phyloP scores from a whole-genome alignment of 1,140 invertebrate species.

The Drosophila lowei region DNA sequence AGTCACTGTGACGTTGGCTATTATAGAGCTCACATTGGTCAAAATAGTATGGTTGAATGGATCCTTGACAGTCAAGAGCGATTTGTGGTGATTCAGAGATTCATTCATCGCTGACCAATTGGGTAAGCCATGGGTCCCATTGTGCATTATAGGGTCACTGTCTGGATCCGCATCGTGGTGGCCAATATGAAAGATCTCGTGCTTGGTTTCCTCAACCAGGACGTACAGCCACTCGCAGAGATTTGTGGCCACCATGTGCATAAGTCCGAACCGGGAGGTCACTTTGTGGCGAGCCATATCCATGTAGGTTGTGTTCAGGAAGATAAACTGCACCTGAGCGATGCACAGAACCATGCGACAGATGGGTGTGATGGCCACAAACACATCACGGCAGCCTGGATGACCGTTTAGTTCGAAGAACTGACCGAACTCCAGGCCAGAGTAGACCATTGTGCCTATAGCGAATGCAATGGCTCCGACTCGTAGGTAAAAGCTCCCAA shows the following conservation, averaged over 20 bases:
- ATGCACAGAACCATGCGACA: constrained; percentile 95
- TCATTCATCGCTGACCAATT: constrained; percentile 66
- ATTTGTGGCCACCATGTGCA: constrained; percentile 96
- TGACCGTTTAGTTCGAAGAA: constrained; percentile 90
- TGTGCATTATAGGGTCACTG: constrained; percentile 45
- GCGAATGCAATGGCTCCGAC: constrained; percentile 95
- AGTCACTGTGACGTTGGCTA: constrained; percentile 31
- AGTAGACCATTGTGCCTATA: constrained; percentile 95
- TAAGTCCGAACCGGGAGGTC: constrained; percentile 93
- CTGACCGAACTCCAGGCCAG: constrained; percentile 92
- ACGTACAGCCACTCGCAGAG: constrained; percentile 96
- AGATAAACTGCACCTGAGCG: constrained; percentile 96
- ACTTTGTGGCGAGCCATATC: constrained; percentile 96
- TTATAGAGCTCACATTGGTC: constrained; percentile 46
- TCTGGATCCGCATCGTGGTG: constrained; percentile 56
- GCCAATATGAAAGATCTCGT: constrained; percentile 87
- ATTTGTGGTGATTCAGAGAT: constrained; percentile 32
- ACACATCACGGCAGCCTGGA: constrained; percentile 89
- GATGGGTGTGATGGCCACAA: constrained; percentile 90
- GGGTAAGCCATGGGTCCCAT: constrained; percentile 14
- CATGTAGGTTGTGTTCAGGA: constrained; percentile 81
- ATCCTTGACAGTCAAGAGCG: constrained; percentile 18
- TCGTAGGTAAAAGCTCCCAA: constrained; percentile 94
- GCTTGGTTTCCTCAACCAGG: constrained; percentile 91
- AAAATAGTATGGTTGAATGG: constrained; percentile 16